Evolutionary conservation across 2,797 vertebrate species (phyloP).

Genomic region (Coracias cyanogaster): DNA sequence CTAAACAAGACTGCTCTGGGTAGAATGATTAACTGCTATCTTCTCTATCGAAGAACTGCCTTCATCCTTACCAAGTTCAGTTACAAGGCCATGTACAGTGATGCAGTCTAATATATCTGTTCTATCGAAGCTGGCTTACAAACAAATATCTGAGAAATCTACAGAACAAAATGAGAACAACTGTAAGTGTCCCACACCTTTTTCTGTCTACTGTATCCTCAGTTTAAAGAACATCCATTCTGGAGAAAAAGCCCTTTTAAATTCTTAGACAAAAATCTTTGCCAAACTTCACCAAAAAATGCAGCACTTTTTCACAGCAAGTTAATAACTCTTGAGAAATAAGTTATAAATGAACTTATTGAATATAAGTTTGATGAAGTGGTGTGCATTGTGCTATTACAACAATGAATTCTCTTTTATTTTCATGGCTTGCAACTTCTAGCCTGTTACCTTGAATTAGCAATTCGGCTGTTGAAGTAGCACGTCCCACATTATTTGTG

Average conservation of each 20-base stretch:
- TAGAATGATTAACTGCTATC: not conserved
- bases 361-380: not conserved
- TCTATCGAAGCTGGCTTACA: not conserved
- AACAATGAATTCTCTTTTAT: not conserved
- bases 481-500: conserved; percentile 94
- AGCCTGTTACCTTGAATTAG: conserved; percentile 88
- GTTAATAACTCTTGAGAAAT: not conserved
- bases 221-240: not conserved
- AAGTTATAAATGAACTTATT: not conserved
- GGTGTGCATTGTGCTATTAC: not conserved
- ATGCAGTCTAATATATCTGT: not conserved
- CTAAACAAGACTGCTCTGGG: not conserved
- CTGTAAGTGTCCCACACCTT: not conserved
- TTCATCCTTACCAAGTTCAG: not conserved
- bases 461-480: conserved; percentile 95
- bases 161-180: not conserved
- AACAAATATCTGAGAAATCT: not conserved
- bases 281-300: not conserved
- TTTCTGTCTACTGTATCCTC: not conserved
- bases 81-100: not conserved
- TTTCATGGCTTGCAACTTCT: not conserved
- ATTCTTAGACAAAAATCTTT: not conserved
- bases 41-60: not conserved
- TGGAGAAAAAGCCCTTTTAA: not conserved
- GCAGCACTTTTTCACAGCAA: not conserved